Conservation (phyloP, 2,113 vertebrate genomes). For the Neolamprologus modestus region DNA sequence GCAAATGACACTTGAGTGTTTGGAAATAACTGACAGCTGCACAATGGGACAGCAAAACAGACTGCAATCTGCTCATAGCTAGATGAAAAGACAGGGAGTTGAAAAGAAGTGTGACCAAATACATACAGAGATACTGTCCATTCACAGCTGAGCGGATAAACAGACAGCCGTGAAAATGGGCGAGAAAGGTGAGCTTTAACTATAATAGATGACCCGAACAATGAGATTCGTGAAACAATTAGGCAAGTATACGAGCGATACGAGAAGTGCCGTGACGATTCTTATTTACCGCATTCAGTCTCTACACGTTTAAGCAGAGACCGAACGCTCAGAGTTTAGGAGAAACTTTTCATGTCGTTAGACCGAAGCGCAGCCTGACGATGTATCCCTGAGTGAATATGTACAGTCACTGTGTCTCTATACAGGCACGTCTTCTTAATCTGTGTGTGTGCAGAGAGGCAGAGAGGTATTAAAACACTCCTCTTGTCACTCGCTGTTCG, state of each 20-base stretch:
- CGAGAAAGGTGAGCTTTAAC: conserved; percentile 44
- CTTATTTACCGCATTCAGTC: neutral
- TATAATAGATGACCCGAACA: conserved; percentile 39
- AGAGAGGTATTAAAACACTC: conserved; percentile 61
- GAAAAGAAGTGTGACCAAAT: conserved; percentile 58
- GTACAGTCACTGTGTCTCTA: neutral
- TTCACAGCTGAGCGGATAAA: conserved; percentile 43
- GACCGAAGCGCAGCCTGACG: neutral
- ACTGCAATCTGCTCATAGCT: conserved; percentile 51
- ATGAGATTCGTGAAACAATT: conserved; percentile 28
- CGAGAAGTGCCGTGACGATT: neutral
- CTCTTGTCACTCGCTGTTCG: conserved; percentile 55
- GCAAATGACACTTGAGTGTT: conserved; percentile 67
- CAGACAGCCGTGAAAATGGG: conserved; percentile 59
- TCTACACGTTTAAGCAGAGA: neutral
- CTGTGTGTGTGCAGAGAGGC: neutral
- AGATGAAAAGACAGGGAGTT: conserved; percentile 47
- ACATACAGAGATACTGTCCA: conserved; percentile 62
- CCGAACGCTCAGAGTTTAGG: neutral
- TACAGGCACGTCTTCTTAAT: neutral
- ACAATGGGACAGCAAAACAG: conserved; percentile 63
- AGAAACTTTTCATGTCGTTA: neutral
- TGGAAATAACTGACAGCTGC: conserved; percentile 64
- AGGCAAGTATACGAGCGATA: neutral
- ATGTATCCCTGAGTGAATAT: neutral